Percentiles rank a stretch among this genome's conserved stretches.
These are phyloP conservation scores for Ormyrus thymus DNA, from an alignment of 2,888 invertebrate genomes.

Conservation along the genomic window DNA sequence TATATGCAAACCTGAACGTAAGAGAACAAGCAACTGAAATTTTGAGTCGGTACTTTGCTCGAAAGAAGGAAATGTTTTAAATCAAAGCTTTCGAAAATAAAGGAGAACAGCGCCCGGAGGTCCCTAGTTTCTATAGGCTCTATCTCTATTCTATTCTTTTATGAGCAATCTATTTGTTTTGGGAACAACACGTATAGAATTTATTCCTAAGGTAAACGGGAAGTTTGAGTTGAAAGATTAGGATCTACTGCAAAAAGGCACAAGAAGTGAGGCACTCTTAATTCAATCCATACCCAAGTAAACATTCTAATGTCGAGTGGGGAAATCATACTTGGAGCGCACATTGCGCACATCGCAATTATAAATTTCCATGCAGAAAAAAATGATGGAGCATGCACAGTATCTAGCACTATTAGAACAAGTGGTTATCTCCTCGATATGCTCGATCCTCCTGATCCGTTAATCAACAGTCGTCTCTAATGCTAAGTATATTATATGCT, in stretches of 20 bases:
- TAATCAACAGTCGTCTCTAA: neutral
- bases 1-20: slow-evolving; percentile 57
- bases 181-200: neutral
- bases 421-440: neutral
- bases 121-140: slow-evolving; percentile 11
- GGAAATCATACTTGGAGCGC: slow-evolving; percentile 12
- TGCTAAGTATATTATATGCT: slow-evolving; percentile 8
- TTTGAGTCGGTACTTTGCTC: slow-evolving; percentile 15
- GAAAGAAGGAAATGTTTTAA: slow-evolving; percentile 41
- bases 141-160: slow-evolving; percentile 26
- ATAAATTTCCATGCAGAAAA: slow-evolving; percentile 27
- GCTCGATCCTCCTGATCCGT: neutral
- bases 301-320: slow-evolving; percentile 20
- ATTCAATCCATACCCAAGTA: slow-evolving; percentile 14
- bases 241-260: slow-evolving; percentile 21
- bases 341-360: neutral
- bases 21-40: slow-evolving; percentile 46
- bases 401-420: slow-evolving; percentile 8
- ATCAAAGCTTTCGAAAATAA: slow-evolving; percentile 24
- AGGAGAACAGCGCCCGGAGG: neutral
- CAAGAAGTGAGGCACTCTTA: neutral
- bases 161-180: slow-evolving; percentile 1
- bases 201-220: slow-evolving; percentile 5
- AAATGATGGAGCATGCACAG: slow-evolving; percentile 25
- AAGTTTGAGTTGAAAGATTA: neutral